phyloP scores from a whole-genome alignment of 2,113 vertebrate genomes.

The Arvicanthis niloticus region DNA sequence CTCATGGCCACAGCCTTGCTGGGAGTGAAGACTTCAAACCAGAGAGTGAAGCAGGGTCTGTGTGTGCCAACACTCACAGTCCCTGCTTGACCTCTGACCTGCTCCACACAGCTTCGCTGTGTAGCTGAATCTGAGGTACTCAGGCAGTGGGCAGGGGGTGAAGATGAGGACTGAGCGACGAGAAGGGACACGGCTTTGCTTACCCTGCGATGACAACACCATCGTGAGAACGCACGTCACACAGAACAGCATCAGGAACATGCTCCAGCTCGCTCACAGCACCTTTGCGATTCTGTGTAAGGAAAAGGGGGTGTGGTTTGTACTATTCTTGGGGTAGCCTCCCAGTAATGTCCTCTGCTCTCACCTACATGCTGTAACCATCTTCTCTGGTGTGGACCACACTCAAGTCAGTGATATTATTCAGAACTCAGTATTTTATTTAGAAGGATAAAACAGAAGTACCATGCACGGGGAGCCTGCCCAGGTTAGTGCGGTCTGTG shows the following conservation, averaged over 20 bases:
- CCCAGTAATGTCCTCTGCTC: not conserved
- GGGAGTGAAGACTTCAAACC: conserved; percentile 11
- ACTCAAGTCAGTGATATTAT: not conserved
- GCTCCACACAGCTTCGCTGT: not conserved
- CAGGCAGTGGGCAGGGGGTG: not conserved
- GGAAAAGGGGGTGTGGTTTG: conserved; percentile 49
- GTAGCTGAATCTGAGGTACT: not conserved
- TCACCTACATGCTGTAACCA: not conserved
- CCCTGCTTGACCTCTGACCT: conserved; percentile 51
- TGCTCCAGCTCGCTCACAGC: conserved; percentile 94
- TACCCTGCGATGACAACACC: conserved; percentile 94
- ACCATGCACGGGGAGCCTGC: accelerated
- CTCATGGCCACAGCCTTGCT: conserved; percentile 16
- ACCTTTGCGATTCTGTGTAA: conserved; percentile 92
- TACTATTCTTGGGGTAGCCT: not conserved
- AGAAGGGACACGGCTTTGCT: conserved; percentile 73
- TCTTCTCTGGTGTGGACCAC: not conserved
- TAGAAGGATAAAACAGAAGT: not conserved
- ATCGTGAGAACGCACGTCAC: conserved; percentile 92
- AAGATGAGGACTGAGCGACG: not conserved
- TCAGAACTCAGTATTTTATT: not conserved
- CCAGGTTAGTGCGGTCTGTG: accelerated
- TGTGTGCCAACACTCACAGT: conserved; percentile 45
- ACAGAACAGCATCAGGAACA: conserved; percentile 92
- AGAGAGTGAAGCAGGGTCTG: not conserved